Evolutionary conservation across 1,140 invertebrate genomes (phyloP), one percentile per base, ranked within the genome.

Genomic region (Diprion similis): DNA sequence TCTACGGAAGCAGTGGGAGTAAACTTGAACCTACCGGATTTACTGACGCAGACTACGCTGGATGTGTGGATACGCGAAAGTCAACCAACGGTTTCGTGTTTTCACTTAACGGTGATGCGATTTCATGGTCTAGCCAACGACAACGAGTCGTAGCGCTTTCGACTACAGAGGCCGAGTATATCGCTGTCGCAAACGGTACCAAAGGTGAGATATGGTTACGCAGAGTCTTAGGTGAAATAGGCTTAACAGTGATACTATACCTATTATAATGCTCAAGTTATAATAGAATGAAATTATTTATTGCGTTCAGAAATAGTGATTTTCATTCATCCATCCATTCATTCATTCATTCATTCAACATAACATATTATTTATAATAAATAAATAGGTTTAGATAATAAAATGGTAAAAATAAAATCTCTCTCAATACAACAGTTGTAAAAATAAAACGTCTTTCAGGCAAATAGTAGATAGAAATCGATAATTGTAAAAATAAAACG

Each of bases 81-180:
- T 77, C 75, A n/a, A 76, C 66, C 17, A 65, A 64, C 11, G 77
- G 77, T n/a, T 76, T 47, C 15, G 75, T 78, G 1, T 70, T 66
- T 64, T 70, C 68, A 17, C 73, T 73, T 18, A 65, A 47, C 15
- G 45, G 19, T 24, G 73, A 46, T 10, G 59, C 75, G 24, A 72
- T 78, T 17, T 47, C 70, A 46, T 78, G 71, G 75, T 46, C 18
- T 13, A 71, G 65, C 65, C 46, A 77, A 70, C 70, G 59, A 47
- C 75, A 78, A 70, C 51, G 47, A 10, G 15, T 64, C 19, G 75
- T 75, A 46, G 47, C 71, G 6, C 6, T 71, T 7, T 75, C 75
- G 18, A 85, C 82, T n/a, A 79, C 80, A 9, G 85, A 88, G 71
- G 80, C 85, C 0, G 85, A 89, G 68, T 88, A 85, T 75, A 76